These are phyloP conservation scores for Zaprionus lineosus DNA, from an alignment of 2,888 invertebrate genomes.

Conservation along the genomic window DNA sequence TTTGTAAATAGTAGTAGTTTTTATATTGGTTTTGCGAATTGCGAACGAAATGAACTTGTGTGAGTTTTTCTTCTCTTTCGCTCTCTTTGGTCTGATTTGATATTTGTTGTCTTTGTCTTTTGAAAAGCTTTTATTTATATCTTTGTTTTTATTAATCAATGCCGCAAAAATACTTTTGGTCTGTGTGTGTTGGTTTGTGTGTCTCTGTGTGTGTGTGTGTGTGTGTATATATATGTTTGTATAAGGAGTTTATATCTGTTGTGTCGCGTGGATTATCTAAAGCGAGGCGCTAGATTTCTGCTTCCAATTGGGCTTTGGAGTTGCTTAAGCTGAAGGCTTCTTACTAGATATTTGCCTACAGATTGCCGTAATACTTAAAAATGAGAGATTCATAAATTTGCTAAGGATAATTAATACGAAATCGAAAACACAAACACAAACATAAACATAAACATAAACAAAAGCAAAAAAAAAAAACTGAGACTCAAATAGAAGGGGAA, in stretches of 20 bases:
- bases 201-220: slow-evolving; percentile 15
- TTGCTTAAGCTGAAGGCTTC: not conserved
- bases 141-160: slow-evolving; percentile 39
- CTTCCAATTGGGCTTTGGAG: slow-evolving; percentile 10
- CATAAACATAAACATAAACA: not conserved
- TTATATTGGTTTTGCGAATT: slow-evolving; percentile 45
- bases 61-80: slow-evolving; percentile 72
- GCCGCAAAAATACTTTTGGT: slow-evolving; percentile 62
- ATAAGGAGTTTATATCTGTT: slow-evolving; percentile 6
- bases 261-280: slow-evolving; percentile 20
- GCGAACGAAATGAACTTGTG: slow-evolving; percentile 59
- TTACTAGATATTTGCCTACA: not conserved
- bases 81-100: slow-evolving; percentile 64
- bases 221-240: slow-evolving; percentile 18
- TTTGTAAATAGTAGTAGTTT: slow-evolving; percentile 23
- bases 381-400: not conserved
- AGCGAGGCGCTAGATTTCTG: slow-evolving; percentile 9
- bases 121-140: slow-evolving; percentile 47
- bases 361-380: no score
- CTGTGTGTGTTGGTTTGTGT: slow-evolving; percentile 25
- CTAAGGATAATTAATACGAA: not conserved
- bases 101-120: slow-evolving; percentile 10
- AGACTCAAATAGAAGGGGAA: no score
- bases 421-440: slow-evolving; percentile 2
- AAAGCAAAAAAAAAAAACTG: slow-evolving; percentile 24